Percentiles rank a stretch among this genome's conserved stretches.
phyloP scores from a whole-genome alignment of 1,140 invertebrate species.

The Lycorma delicatula region DNA sequence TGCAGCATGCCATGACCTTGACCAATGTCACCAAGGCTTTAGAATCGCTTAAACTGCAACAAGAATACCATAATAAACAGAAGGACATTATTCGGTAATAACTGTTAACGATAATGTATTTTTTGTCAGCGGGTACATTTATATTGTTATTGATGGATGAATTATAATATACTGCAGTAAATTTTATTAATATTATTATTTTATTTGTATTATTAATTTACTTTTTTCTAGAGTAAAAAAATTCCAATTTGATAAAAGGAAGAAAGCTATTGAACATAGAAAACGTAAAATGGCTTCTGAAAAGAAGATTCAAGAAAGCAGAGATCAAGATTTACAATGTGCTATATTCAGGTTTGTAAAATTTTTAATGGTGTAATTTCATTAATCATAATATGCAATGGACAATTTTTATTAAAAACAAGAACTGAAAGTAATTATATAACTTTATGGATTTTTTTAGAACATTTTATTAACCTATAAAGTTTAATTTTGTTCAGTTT shows the following conservation, averaged over 20 bases:
- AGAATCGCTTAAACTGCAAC: conserved; percentile 51
- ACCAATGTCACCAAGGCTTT: conserved; percentile 42
- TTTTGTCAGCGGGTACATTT: no score
- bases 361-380: conserved; percentile 4
- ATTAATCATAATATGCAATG: neutral
- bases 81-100: conserved; percentile 41
- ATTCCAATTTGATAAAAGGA: conserved; percentile 19
- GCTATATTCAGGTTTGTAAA: conserved; percentile 21
- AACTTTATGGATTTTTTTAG: no score
- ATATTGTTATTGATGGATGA: no score
- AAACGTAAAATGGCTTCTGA: conserved; percentile 4
- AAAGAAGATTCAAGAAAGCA: conserved; percentile 20
- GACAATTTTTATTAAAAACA: no score
- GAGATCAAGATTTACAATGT: conserved; percentile 21
- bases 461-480: no score
- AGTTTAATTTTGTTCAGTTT: no score
- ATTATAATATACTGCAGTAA: no score
- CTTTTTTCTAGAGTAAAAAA: conserved; percentile 23
- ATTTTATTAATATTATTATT: no score
- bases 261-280: conserved; percentile 18
- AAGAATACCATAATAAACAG: conserved; percentile 52
- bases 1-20: conserved; percentile 45
- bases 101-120: no score
- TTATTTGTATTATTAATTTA: neutral
- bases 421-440: no score